phyloP scores from a whole-genome alignment of 2,113 vertebrate genomes.

The Cariama cristata region DNA sequence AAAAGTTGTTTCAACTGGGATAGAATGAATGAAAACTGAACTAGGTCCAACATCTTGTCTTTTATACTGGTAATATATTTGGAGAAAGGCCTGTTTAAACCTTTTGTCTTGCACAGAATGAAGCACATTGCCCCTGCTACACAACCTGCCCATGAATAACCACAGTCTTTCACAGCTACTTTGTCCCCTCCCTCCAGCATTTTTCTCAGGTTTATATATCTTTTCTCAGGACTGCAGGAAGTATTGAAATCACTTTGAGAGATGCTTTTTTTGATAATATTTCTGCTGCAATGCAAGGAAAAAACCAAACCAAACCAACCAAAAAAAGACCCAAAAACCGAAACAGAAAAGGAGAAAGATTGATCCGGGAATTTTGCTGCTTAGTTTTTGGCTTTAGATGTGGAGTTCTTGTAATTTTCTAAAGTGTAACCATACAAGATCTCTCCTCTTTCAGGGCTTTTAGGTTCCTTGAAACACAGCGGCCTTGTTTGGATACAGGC shows the following conservation, averaged over 20 bases:
- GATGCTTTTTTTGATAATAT: neutral
- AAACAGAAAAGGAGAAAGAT: neutral
- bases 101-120: conserved; percentile 22
- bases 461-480: neutral
- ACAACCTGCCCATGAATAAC: neutral
- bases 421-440: neutral
- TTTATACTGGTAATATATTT: conserved; percentile 4
- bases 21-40: conserved; percentile 11
- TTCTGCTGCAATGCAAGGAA: neutral
- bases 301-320: neutral
- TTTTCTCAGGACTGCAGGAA: neutral
- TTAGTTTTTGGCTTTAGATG: neutral
- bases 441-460: neutral
- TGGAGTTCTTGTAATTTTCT: neutral
- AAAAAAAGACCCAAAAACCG: too few relatives aligned
- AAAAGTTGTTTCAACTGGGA: neutral
- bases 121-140: neutral
- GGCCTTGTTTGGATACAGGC: neutral
- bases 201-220: conserved; percentile 15
- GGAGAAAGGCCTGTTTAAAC: neutral
- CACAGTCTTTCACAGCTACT: neutral
- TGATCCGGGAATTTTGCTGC: neutral
- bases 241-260: conserved; percentile 9
- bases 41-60: neutral
- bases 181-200: neutral